These are phyloP conservation scores for Plagiodera versicolora DNA, from an alignment of 2,888 invertebrate species.

Conservation along the genomic window DNA sequence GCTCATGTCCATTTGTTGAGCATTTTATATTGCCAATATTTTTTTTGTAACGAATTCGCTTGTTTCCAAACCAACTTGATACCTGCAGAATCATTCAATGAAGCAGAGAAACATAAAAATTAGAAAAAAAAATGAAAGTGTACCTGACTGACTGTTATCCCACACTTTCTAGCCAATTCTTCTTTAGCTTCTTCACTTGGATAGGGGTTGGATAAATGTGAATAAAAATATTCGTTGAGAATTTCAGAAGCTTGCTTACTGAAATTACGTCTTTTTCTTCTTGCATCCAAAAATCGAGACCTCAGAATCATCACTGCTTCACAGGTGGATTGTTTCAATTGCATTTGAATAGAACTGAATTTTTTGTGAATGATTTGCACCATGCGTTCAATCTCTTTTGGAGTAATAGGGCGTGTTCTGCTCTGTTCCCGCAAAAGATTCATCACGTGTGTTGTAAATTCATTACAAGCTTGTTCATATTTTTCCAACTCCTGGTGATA, in stretches of 20 bases:
- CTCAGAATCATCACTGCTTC: constrained; percentile 99
- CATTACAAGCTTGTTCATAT: constrained; percentile 99
- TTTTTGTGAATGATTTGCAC: constrained; percentile 98
- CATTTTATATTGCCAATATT: constrained; percentile 13
- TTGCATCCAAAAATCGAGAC: constrained; percentile 78
- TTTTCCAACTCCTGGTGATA: constrained; percentile 97
- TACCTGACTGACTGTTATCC: constrained; percentile 80
- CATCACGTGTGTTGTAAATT: constrained; percentile 99
- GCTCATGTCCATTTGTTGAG: not conserved
- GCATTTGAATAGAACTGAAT: constrained; percentile 97
- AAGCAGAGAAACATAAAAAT: not conserved
- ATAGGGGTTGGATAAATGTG: constrained; percentile 98
- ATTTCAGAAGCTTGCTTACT: constrained; percentile 99
- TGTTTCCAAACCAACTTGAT: constrained; percentile 19
- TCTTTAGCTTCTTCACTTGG: constrained; percentile 99
- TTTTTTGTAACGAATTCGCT: constrained; percentile 18
- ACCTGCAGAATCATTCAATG: constrained; percentile 5
- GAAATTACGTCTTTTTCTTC: constrained; percentile 95
- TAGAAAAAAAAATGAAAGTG: not conserved
- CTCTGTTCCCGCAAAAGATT: constrained; percentile 95
- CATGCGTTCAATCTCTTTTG: constrained; percentile 99
- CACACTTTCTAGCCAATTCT: constrained; percentile 98
- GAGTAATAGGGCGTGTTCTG: constrained; percentile 95
- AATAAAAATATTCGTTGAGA: constrained; percentile 99
- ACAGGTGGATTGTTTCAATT: constrained; percentile 98